Evolutionary conservation across 1,140 invertebrate species (phyloP), one percentile per base, ranked within the genome.

Genomic region (Phortica variegata): DNA sequence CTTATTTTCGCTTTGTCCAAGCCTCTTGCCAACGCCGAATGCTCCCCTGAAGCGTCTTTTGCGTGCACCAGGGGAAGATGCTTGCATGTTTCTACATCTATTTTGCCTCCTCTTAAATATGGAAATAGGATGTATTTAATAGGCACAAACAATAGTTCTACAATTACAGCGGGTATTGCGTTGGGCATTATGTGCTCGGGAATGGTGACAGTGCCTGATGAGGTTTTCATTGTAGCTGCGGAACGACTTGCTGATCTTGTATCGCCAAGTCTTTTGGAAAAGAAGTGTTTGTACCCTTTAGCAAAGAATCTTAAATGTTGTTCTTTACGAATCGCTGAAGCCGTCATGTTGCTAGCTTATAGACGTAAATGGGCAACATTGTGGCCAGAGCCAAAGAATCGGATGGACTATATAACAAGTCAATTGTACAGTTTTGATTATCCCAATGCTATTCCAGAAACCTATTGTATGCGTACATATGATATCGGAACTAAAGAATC

Each of bases 141-240:
- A 2, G 94, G 95, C 1, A 93, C 95, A 77, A 93, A 93, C 50
- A 97, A 95, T 77, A 95, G 95, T 77, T 86, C 91, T 1, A 97
- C 95, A 77, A 91, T 96, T 49, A 95, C 95, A 80, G 91, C 94
- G 3, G 95, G 94, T 12, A 82, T 97, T 8, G 91, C 89, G 10
- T 78, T 96, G 8, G 95, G 88, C 43, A 85, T 89, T 15, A 87
- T 96, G 49, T 83, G 83, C 58, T 84, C 86, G 18, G 89, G 90
- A 20, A 87, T 95, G 65, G 82, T 85, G 48, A 87, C 84, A 43
- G 93, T 97, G 61, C 83, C 86, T 1, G 91, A 98, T 55, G 88
- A 94, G 47, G 82, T 89, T 12, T 96, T 98, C 81, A 80, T 97
- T 7, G 82, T 92, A 5, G 88, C 93, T 16, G 93, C 95, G 16